phyloP scores from a whole-genome alignment of 2,113 vertebrate genomes.

The Hyperoodon ampullatus region DNA sequence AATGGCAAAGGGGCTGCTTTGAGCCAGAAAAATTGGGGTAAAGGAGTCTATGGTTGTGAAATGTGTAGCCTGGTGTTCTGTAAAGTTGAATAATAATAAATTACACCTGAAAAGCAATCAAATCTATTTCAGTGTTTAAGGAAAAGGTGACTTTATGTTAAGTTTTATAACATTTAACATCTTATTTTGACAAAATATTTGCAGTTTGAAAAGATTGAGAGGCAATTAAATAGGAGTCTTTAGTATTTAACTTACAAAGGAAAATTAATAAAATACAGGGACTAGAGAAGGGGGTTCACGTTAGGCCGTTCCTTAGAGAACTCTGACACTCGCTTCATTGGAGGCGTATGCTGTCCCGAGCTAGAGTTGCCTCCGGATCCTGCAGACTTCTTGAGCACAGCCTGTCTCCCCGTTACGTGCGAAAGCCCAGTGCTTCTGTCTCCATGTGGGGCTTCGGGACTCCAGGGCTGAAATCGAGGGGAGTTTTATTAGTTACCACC shows the following conservation, averaged over 20 bases:
- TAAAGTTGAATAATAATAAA: slow-evolving; percentile 10
- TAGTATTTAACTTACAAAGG: not conserved
- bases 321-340: not conserved
- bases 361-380: not conserved
- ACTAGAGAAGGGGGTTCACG: not conserved
- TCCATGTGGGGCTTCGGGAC: not conserved
- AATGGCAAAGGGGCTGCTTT: not conserved
- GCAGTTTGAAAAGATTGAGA: not conserved
- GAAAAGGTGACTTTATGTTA: not conserved
- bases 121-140: not conserved
- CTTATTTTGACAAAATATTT: slow-evolving; percentile 33
- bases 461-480: not conserved
- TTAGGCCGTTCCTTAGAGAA: not conserved
- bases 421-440: not conserved
- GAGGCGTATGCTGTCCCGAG: not conserved
- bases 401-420: not conserved
- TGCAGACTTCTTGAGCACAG: not conserved
- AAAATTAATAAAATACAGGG: not conserved
- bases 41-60: not conserved
- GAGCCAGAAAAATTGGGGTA: not conserved
- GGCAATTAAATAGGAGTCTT: not conserved
- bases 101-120: not conserved
- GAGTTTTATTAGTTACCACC: not conserved
- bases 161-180: not conserved
- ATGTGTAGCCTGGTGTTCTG: not conserved